phyloP scores from a whole-genome alignment of 2,113 vertebrate species.

The Channa argus region DNA sequence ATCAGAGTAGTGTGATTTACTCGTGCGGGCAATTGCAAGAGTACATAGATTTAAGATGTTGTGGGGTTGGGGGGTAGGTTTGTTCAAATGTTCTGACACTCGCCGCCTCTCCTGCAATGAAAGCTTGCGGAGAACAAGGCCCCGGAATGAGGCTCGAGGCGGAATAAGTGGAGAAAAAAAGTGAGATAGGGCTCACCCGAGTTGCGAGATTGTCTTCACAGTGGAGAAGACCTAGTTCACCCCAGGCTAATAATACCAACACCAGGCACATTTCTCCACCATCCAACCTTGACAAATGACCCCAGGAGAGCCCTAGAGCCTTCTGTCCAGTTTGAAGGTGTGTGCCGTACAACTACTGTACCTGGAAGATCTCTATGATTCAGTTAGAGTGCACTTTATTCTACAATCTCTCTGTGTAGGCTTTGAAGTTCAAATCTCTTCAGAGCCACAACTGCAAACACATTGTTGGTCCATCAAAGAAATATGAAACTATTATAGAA shows the following conservation, averaged over 20 bases:
- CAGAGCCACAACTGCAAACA: constrained; percentile 15
- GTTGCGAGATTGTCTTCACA: constrained; percentile 44
- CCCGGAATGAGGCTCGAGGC: constrained; percentile 3
- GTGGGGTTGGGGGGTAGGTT: background rate
- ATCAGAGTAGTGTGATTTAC: constrained; percentile 63
- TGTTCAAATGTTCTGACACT: constrained; percentile 15
- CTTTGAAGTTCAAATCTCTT: constrained; percentile 33
- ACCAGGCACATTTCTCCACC: constrained; percentile 40
- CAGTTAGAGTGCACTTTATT: constrained; percentile 75
- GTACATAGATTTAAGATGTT: constrained; percentile 11
- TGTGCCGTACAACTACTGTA: constrained; percentile 69
- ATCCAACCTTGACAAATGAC: constrained; percentile 60
- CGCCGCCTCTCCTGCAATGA: background rate
- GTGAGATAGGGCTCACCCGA: constrained; percentile 55
- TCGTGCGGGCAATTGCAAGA: constrained; percentile 28
- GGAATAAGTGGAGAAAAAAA: constrained; percentile 1
- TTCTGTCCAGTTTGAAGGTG: constrained; percentile 61
- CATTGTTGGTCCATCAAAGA: background rate
- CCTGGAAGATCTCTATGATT: constrained; percentile 56
- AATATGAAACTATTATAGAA: background rate
- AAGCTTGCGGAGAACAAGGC: background rate
- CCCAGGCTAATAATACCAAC: constrained; percentile 66
- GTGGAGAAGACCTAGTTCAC: constrained; percentile 60
- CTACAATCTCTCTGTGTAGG: constrained; percentile 60
- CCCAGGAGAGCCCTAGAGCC: constrained; percentile 42